Base-by-base conservation (phyloP, 2,113 vertebrate species). In the Acanthochromis polyacanthus region DNA sequence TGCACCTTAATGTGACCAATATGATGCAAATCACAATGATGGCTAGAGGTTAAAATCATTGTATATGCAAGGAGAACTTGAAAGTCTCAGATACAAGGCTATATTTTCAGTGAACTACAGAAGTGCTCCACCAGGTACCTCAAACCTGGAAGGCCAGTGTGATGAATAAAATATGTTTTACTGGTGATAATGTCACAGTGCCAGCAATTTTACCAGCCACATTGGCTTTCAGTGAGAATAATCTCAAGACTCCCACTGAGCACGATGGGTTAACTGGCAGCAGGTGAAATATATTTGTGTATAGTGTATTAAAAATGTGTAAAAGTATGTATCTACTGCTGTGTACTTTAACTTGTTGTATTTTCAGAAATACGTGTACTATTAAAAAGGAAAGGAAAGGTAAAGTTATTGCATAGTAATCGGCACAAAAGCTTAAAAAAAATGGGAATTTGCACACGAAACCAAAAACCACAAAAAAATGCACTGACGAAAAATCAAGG, bases 141-240 rank as follows among this genome's bases (percentile, higher is more conserved):
- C 23, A 61, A 68, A 70, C 67, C 45, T 77, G 43, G 45, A 52
- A 59, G 72, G 53, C 15, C 38, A 52, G 28, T 57, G 66, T 73
- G 19, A 82, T 85, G 75, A 76, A 80, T 71, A 78, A 85, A 75
- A 80, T 23, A 81, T 75, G 38, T 62, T 76, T 75, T 60, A 50
- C 50, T 77, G 68, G 65, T 3, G 6, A 82, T 84, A 78, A 75
- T 67, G 50, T 79, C 23, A 4, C 59, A 74, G 43, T 60, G 25
- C 23, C 45, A 56, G 81, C 78, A 51, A 67, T 71, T 86, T 62
- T 59, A 69, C 16, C 59, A 59, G 67, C 14, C n/a, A 30, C 56
- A 71, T 80, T 89, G 70, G 62, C 69, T 77, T 71, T 73, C 74
- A 22, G 48, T 43, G 58, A 75, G 23, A 77, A 78, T 78, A 28